These are phyloP conservation scores for Diacarnus erythraeanus DNA, from an alignment of 37 sponge, comb jelly and placozoan species.

Conservation along the genomic window DNA sequence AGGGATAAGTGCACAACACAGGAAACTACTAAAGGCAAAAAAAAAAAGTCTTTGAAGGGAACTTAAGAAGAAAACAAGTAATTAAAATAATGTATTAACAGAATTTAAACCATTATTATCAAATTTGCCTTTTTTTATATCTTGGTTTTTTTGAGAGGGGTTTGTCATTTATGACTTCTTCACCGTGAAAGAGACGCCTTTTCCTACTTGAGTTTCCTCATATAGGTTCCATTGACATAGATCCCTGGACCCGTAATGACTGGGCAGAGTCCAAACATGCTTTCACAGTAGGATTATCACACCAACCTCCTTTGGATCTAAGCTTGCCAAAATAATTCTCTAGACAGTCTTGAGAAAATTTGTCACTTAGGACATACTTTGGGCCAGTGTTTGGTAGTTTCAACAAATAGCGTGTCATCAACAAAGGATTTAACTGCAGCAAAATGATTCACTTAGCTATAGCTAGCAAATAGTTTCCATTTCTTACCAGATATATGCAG, in stretches of 20 bases:
- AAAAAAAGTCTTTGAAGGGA: too few relatives aligned
- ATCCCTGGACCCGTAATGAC: constrained; percentile 7
- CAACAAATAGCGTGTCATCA: constrained; percentile 19
- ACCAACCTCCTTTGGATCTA: constrained; percentile 18
- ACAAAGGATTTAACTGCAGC: constrained; percentile 21
- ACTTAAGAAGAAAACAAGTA: too few relatives aligned
- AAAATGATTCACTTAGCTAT: neutral
- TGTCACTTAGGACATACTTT: constrained; percentile 13
- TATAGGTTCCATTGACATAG: constrained; percentile 4
- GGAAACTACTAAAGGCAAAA: too few relatives aligned
- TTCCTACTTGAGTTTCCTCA: constrained; percentile 17
- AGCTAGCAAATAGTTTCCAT: neutral
- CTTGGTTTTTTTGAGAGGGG: constrained; percentile 8
- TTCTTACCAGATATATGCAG: constrained; percentile 17
- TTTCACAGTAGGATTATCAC: constrained; percentile 26
- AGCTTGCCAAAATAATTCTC: constrained; percentile 32
- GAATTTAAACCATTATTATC: too few relatives aligned
- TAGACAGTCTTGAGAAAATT: constrained; percentile 25
- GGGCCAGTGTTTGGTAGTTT: neutral
- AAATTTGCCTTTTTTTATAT: neutral
- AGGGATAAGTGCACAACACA: too few relatives aligned
- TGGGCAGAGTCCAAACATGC: constrained; percentile 9
- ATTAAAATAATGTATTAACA: too few relatives aligned
- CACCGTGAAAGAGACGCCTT: neutral
- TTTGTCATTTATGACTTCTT: neutral